phyloP scores from a whole-genome alignment of 92 coral and sea anemone species.

The Umimayanthus chanpuru region DNA sequence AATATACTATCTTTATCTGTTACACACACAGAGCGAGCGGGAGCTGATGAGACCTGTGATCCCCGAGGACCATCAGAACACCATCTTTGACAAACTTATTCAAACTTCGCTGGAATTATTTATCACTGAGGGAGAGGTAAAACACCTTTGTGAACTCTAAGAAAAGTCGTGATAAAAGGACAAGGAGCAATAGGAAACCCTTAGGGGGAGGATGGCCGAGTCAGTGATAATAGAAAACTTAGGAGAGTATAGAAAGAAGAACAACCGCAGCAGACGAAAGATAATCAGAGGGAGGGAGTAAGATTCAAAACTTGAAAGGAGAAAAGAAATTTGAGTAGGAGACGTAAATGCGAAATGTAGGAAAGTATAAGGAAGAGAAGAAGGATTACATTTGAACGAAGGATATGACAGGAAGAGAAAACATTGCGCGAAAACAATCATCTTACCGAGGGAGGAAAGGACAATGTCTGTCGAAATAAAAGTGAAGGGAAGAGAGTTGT shows the following conservation, averaged over 20 bases:
- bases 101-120: conserved; percentile 81
- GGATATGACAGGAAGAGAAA: too few relatives aligned
- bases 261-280: background rate
- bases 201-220: background rate
- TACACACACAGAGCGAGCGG: conserved; percentile 75
- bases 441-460: too few relatives aligned
- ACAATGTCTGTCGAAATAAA: too few relatives aligned
- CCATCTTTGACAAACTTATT: conserved; percentile 92
- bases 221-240: background rate
- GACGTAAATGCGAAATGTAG: too few relatives aligned
- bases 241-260: background rate
- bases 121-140: conserved; percentile 93
- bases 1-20: background rate
- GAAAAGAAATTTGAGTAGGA: background rate
- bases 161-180: background rate
- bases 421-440: too few relatives aligned
- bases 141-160: background rate
- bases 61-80: conserved; percentile 80
- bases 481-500: too few relatives aligned
- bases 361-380: too few relatives aligned
- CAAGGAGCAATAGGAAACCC: background rate
- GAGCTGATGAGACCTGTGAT: conserved; percentile 89
- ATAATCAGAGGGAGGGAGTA: too few relatives aligned
- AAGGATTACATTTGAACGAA: too few relatives aligned
- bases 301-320: background rate